Conservation (phyloP, 2,797 vertebrate species). For the Anniella stebbinsi region DNA sequence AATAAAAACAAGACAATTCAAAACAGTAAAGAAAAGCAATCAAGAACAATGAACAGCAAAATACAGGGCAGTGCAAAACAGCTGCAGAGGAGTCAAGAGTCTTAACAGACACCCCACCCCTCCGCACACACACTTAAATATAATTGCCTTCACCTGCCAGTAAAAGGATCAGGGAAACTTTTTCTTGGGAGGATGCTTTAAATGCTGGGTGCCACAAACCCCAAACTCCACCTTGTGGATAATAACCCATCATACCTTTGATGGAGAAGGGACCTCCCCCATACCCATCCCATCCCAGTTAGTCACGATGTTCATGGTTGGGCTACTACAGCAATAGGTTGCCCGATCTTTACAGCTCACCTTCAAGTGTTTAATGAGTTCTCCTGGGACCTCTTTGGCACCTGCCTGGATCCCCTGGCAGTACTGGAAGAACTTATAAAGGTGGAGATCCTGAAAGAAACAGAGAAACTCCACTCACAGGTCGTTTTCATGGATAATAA, state of each 20-base stretch:
- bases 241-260: background rate
- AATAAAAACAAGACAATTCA: too few relatives aligned
- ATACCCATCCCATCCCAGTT: background rate
- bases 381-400: conserved; percentile 87
- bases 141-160: too few relatives aligned
- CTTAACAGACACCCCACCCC: too few relatives aligned
- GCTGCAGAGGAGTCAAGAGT: too few relatives aligned
- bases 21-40: too few relatives aligned
- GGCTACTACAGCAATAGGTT: too few relatives aligned
- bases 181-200: too few relatives aligned
- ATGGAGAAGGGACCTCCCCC: background rate
- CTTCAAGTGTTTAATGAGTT: conserved; percentile 96
- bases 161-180: too few relatives aligned
- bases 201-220: too few relatives aligned
- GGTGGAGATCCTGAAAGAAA: conserved; percentile 90
- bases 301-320: background rate
- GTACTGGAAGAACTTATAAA: conserved; percentile 96
- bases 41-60: too few relatives aligned
- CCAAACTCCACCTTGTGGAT: background rate
- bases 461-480: conserved; percentile 47
- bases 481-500: background rate
- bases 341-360: conserved; percentile 71
- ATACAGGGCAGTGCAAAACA: too few relatives aligned
- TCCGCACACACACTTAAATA: too few relatives aligned
- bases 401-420: conserved; percentile 89